Base-by-base conservation (phyloP, 2,113 vertebrate species). In the Nipponia nippon region DNA sequence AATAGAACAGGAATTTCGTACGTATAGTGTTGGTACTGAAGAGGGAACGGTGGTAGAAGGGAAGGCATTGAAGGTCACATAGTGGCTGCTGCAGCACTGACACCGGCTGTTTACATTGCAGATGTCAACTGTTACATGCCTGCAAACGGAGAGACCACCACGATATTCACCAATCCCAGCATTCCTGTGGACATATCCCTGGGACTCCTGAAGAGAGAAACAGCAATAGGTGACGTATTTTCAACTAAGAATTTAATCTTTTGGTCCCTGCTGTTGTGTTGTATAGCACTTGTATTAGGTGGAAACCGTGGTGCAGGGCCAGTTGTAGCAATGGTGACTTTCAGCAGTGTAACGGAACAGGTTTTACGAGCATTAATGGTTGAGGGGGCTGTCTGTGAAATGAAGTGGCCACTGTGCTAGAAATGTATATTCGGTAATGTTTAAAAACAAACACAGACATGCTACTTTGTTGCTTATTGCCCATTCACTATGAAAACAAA, bases 1-100 rank as follows among this genome's bases (percentile, higher is more conserved):
- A 95, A 99, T 99, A 0, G 99, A 99, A 42, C 99, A 99, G 98
- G 99, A 99, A 70, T 99, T 99, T 94, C 98, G 99, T 99, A 44
- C 79, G 98, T 97, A 32, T 11, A 3, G 2, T 5, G 13, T 16
- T 9, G 58, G 16, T 11, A 4, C 30, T 12, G n/a, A 18, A 1
- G 36, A 11, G 63, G 62, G 47, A 42, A 4, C 0, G 46, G 75
- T 2, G 5, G 30, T 0, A 34, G 27, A 25, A 52, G 38, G 26
- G 26, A 1, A 12, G 61, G 58, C 9, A 2, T 4, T 22, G 0
- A 19, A 16, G 20, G 3, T 52, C 53, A 4, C 16, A 0, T 1
- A 2, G 2, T 2, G n/a, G 30, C 21, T 29, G 29, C 75, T 6
- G 38, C 58, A 16, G 32, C 20, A 26, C 76, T 73, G 58, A 84